Base-by-base conservation (phyloP, 2,113 vertebrate genomes). In the Pedetes capensis region DNA sequence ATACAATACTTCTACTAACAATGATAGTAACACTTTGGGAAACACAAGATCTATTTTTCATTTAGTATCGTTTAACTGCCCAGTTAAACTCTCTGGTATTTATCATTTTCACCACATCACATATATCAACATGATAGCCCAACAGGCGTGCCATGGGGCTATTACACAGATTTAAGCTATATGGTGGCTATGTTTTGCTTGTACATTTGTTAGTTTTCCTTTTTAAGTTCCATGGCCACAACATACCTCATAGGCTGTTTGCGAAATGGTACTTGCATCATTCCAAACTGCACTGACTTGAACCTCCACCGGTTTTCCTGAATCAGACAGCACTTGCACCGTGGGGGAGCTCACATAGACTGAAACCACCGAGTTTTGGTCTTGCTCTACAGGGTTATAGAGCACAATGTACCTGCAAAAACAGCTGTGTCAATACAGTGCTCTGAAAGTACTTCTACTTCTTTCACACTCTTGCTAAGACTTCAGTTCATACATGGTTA, bases 281-380 rank as follows among this genome's bases (percentile, higher is more conserved):
- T 96, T 98, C 99, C 99, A 99, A 85, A 99, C 98, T 0, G 99
- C 99, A 80, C 98, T 99, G 69, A 99, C 97, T 97, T 99, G 99
- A 9, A 98, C 90, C 8, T 96, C 64, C 94, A 99, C 91, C 47
- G 98, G 96, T 76, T 66, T 99, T 89, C 99, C 98, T 0, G 96
- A 96, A 78, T 98, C 97, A 27, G 98, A 98, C 5, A 98, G 47
- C 16, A 99, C 97, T 32, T 93, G 98, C 16, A 98, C 98, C 37
- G 93, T 98, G 0, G 98, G 98, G 7, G 98, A 98, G 95, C 98
- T 99, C 47, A 99, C 98, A 8, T 96, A 96, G 11, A 99, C 27
- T 0, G 98, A 99, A 94, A 99, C 98, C 69, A 99, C 96, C 0
- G 99, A 98, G 6, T 95, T 97, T 5, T 98, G 98, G 1, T 98